phyloP scores from a whole-genome alignment of 2,888 invertebrate species.

The Cheilosia vernalis region DNA sequence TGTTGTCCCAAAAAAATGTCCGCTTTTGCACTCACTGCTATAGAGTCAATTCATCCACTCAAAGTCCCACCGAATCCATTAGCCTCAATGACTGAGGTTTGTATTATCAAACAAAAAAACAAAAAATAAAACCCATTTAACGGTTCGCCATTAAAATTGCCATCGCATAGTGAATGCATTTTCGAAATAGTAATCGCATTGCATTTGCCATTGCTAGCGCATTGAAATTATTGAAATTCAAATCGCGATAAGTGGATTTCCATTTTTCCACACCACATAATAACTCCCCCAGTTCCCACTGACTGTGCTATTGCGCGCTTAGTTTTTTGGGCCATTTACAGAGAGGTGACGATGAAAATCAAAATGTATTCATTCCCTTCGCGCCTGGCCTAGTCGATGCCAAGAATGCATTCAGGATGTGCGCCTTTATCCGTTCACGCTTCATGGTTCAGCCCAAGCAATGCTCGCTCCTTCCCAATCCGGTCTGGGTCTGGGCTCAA shows the following conservation, averaged over 20 bases:
- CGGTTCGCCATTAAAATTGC: slow-evolving; percentile 24
- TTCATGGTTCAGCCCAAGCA: slow-evolving; percentile 76
- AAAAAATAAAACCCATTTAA: neutral
- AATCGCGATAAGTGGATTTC: slow-evolving; percentile 45
- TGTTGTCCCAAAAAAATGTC: no score
- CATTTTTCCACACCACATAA: slow-evolving; percentile 45
- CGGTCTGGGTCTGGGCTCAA: slow-evolving; percentile 36
- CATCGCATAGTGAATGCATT: slow-evolving; percentile 1
- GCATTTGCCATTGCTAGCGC: slow-evolving; percentile 7
- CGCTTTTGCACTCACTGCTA: no score
- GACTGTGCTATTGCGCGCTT: neutral
- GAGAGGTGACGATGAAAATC: slow-evolving; percentile 28
- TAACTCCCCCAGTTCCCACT: slow-evolving; percentile 5
- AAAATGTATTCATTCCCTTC: slow-evolving; percentile 67
- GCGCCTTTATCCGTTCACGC: slow-evolving; percentile 66
- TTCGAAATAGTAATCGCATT: slow-evolving; percentile 43
- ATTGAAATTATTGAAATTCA: slow-evolving; percentile 12
- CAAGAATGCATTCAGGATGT: slow-evolving; percentile 47
- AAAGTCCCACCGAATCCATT: slow-evolving; percentile 22
- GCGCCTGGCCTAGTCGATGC: slow-evolving; percentile 51
- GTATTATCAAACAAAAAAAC: neutral
- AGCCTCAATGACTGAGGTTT: slow-evolving; percentile 2
- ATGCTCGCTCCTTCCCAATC: slow-evolving; percentile 11
- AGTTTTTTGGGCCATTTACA: slow-evolving; percentile 13
- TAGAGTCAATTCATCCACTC: neutral